phyloP scores from a whole-genome alignment of 2,888 invertebrate genomes.

The Cryptus armator region DNA sequence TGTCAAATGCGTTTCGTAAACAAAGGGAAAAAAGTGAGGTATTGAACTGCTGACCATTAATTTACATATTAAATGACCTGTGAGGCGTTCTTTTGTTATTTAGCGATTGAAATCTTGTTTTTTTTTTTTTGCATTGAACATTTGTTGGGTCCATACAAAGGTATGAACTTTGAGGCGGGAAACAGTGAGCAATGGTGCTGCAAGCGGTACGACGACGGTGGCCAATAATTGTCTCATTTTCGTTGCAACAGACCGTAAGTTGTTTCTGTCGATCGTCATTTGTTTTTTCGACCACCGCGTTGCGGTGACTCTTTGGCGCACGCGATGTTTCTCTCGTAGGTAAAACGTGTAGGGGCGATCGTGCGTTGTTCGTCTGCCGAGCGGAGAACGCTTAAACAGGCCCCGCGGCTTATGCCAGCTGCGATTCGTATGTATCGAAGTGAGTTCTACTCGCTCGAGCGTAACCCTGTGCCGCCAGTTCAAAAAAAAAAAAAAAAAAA shows the following conservation, averaged over 20 bases:
- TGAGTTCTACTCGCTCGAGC: constrained; percentile 55
- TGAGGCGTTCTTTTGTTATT: no score
- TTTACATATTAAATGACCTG: no score
- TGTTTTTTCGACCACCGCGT: constrained; percentile 1
- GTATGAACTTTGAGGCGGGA: background rate
- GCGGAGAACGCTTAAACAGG: constrained; percentile 8
- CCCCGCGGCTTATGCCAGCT: constrained; percentile 58
- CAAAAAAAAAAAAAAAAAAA: no score
- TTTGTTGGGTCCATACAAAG: background rate
- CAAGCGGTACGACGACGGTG: background rate
- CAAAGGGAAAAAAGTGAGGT: no score
- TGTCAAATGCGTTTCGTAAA: no score
- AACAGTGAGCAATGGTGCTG: background rate
- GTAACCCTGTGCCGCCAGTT: constrained; percentile 46
- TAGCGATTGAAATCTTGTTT: no score
- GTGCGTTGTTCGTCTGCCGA: background rate
- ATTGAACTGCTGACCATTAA: no score
- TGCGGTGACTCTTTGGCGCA: constrained; percentile 20
- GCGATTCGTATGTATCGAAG: constrained; percentile 55
- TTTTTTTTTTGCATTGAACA: background rate
- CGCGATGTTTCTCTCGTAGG: constrained; percentile 20
- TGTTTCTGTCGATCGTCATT: background rate
- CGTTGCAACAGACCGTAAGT: background rate
- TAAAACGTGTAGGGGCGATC: constrained; percentile 14
- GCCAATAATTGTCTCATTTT: constrained; percentile 5